Conservation (phyloP, 2,113 vertebrate species). For the Saccopteryx leptura region DNA sequence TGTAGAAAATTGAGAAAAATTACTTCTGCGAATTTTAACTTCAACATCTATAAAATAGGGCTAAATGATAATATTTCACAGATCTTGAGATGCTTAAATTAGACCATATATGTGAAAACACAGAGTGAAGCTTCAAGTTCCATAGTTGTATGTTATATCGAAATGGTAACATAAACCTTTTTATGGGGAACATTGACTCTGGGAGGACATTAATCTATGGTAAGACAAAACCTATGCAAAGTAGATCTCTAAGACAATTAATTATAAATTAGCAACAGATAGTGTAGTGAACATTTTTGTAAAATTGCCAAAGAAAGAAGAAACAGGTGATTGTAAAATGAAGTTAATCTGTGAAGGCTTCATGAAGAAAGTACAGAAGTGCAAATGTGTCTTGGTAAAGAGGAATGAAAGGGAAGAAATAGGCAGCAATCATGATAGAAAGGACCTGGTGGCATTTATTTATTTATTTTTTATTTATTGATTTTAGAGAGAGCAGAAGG, state of each 20-base stretch:
- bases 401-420: neutral
- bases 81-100: neutral
- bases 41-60: neutral
- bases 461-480: no score
- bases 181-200: neutral
- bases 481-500: no score
- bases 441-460: neutral
- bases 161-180: conserved; percentile 22
- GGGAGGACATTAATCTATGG: conserved; percentile 2
- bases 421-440: neutral
- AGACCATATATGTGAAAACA: neutral
- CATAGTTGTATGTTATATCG: conserved; percentile 3
- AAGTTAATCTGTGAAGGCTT: conserved; percentile 2
- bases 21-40: conserved; percentile 27
- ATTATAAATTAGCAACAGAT: conserved; percentile 15
- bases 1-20: conserved; percentile 30
- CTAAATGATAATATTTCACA: conserved; percentile 9
- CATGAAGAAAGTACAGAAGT: neutral
- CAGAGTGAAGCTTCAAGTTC: neutral
- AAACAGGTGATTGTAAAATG: neutral
- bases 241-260: neutral
- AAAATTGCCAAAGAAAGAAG: neutral
- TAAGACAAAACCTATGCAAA: conserved; percentile 22
- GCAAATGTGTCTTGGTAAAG: neutral
- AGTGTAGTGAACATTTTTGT: neutral